Evolutionary conservation across 2,113 vertebrate species (phyloP).

Genomic region (Urocitellus parryii): DNA sequence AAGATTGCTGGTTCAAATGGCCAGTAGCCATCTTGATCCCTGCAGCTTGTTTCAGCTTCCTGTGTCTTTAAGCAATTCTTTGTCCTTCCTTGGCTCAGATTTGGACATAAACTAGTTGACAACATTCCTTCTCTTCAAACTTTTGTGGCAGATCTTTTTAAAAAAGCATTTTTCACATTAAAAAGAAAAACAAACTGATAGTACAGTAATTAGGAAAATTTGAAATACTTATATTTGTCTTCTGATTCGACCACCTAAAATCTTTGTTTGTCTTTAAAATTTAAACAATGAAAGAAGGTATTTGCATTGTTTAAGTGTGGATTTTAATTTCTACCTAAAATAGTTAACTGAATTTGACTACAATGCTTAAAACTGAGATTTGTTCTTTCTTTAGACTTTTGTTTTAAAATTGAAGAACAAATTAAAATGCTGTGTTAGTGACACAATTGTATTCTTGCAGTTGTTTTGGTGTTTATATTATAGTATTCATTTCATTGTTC

Average conservation of each 20-base stretch:
- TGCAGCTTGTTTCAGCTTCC: too few species aligned
- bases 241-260: not conserved
- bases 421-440: not conserved
- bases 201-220: too few species aligned
- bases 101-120: too few species aligned
- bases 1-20: too few species aligned
- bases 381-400: not conserved
- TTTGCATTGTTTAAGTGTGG: not conserved
- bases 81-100: not conserved
- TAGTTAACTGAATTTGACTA: not conserved
- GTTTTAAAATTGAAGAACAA: not conserved
- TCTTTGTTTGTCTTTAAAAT: not conserved
- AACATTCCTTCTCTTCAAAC: too few species aligned
- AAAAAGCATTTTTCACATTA: not conserved
- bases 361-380: not conserved
- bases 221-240: not conserved
- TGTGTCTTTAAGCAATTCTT: not conserved
- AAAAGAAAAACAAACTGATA: not conserved
- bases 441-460: not conserved
- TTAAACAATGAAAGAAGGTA: not conserved
- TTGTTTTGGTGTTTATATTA: not conserved
- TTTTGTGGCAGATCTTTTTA: too few species aligned
- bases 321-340: not conserved
- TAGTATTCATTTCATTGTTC: not conserved
- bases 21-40: too few species aligned